Base-by-base conservation (phyloP, 1,140 invertebrate genomes). In the Macrocentrus cingulum region DNA sequence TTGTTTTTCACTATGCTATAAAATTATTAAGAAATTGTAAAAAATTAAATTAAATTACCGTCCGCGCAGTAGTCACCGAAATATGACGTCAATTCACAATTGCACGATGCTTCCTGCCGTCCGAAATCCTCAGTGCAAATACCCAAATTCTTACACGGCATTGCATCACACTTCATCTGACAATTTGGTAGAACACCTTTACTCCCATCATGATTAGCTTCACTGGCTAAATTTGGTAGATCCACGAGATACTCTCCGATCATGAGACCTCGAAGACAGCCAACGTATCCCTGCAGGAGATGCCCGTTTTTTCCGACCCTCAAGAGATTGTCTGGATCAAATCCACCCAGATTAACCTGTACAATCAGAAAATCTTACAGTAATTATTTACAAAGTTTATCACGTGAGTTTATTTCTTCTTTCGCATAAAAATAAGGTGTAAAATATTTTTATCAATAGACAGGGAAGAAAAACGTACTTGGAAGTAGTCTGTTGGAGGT, bases 41-140 rank as follows among this genome's bases (percentile, higher is more conserved):
- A 55, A 48, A 44, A 25, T 36, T 54, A 48, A 29, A 46, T 37
- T 29, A 29, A 29, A n/a, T 66, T 75, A 85, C 84, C 84, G 69
- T 86, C 82, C 13, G 78, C 81, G 63, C 85, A 87, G 48, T 79
- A 65, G 66, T 93, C 89, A 36, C 92, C 92, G 65, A 91, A 89
- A 71, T 92, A 95, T 50, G 91, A 94, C 3, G 91, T 96, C 15
- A 89, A 81, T 56, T 92, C 88, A 68, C 94, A 97, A 62, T 95
- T 88, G 72, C 94, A 97, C 4, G 87, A 87, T 56, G 88, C 91
- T 61, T 90, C 84, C 50, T 89, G 88, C 48, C 89, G 87, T n/a
- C 86, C 85, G 72, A 95, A 96, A 71, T 93, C 88, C 74, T 97
- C 94, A 6, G 90, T 88, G 68, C 94, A 97, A 15, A 89, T 83